These are phyloP conservation scores for Mixornis gularis DNA, from an alignment of 2,113 vertebrate genomes.

Conservation along the genomic window DNA sequence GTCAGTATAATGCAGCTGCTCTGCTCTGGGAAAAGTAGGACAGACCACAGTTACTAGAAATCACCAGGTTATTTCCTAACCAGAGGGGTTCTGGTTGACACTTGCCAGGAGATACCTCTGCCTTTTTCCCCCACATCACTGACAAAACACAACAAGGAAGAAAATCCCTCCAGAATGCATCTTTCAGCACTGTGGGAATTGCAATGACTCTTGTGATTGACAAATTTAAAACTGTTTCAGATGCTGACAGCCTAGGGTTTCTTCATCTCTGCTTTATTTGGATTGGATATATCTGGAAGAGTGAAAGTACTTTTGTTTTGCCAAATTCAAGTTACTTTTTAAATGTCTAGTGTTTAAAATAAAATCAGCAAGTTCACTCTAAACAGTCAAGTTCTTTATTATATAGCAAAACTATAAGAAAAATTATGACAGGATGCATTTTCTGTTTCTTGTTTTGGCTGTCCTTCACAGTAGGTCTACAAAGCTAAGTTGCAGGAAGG, in stretches of 20 bases:
- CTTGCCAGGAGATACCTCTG: background rate
- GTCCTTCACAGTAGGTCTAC: background rate
- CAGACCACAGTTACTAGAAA: background rate
- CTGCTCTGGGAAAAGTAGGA: slow-evolving; percentile 4
- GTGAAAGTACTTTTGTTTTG: background rate
- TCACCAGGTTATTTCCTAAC: background rate
- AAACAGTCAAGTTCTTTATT: background rate
- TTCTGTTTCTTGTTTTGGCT: background rate
- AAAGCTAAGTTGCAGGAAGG: background rate
- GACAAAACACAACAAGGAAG: background rate
- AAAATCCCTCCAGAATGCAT: background rate
- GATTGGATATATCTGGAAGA: background rate
- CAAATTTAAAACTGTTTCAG: background rate
- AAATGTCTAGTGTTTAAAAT: background rate
- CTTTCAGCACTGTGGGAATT: background rate
- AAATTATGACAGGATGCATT: background rate
- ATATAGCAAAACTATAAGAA: background rate
- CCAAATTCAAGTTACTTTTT: background rate
- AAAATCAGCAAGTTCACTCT: background rate
- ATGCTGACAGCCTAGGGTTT: background rate
- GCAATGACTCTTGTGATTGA: background rate
- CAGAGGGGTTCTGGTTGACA: background rate
- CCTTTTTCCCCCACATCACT: background rate
- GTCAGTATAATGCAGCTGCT: slow-evolving; percentile 27
- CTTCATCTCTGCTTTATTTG: background rate